phyloP scores from a whole-genome alignment of 2,113 vertebrate genomes.

The Chaetodon trifascialis region DNA sequence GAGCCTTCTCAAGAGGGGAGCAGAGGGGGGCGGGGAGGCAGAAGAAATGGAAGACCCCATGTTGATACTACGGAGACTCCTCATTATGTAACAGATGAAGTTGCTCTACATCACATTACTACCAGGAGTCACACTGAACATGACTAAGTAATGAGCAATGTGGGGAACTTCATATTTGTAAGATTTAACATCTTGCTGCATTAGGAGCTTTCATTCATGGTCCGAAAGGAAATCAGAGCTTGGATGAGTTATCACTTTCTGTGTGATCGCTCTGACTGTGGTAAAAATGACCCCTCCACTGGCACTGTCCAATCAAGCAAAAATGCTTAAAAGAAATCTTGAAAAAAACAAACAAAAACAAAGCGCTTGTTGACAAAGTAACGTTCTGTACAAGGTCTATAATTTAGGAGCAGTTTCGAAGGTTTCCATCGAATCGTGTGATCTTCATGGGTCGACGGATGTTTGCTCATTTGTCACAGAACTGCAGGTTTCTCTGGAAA shows the following conservation, averaged over 20 bases:
- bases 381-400: background rate
- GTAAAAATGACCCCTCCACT: background rate
- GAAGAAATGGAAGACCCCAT: slow-evolving; percentile 67
- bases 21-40: slow-evolving; percentile 24
- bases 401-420: background rate
- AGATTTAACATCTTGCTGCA: slow-evolving; percentile 17
- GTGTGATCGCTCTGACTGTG: background rate
- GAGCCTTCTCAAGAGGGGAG: slow-evolving; percentile 39
- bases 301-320: no score
- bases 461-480: no score
- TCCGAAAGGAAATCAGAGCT: slow-evolving; percentile 25
- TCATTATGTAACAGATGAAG: slow-evolving; percentile 79
- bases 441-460: no score
- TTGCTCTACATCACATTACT: slow-evolving; percentile 64
- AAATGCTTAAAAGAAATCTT: no score
- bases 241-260: background rate
- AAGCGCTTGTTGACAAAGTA: background rate
- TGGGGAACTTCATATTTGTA: background rate
- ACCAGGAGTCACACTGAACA: slow-evolving; percentile 55
- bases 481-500: no score
- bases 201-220: background rate
- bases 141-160: slow-evolving; percentile 24
- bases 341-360: background rate
- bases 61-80: slow-evolving; percentile 74
- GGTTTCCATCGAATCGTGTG: background rate